A percentile compares a stretch with the other conserved stretches of the same genome.
These are phyloP conservation scores for Lasiommata megera DNA, from an alignment of 2,888 invertebrate species.

Conservation along the genomic window DNA sequence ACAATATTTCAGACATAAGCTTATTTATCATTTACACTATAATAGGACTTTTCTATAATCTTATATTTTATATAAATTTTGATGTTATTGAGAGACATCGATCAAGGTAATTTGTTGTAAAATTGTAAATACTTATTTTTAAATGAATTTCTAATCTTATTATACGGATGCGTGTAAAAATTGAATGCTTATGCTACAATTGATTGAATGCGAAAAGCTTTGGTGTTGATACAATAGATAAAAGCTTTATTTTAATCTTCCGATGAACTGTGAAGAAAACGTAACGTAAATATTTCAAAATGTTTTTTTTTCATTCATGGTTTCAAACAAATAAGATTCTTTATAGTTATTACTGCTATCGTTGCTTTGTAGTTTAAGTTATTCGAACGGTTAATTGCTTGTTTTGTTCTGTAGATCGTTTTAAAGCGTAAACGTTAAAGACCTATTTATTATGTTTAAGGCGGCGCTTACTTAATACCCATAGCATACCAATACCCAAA, in stretches of 20 bases:
- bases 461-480: neutral
- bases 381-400: neutral
- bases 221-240: neutral
- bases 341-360: neutral
- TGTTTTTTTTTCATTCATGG: neutral
- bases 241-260: neutral
- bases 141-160: too few relatives aligned
- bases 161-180: too few relatives aligned
- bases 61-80: too few relatives aligned
- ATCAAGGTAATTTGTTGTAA: too few relatives aligned
- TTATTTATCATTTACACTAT: too few relatives aligned
- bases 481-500: too few relatives aligned
- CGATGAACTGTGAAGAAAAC: neutral
- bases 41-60: too few relatives aligned
- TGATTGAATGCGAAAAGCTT: neutral
- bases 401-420: neutral
- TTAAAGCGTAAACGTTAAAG: neutral
- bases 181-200: neutral
- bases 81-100: too few relatives aligned
- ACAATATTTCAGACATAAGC: too few relatives aligned
- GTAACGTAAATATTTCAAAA: neutral
- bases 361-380: neutral
- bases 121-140: too few relatives aligned
- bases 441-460: neutral
- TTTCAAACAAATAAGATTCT: neutral